Evolutionary conservation across 2,888 invertebrate species (phyloP).

Genomic region (Drosophila lacicola): DNA sequence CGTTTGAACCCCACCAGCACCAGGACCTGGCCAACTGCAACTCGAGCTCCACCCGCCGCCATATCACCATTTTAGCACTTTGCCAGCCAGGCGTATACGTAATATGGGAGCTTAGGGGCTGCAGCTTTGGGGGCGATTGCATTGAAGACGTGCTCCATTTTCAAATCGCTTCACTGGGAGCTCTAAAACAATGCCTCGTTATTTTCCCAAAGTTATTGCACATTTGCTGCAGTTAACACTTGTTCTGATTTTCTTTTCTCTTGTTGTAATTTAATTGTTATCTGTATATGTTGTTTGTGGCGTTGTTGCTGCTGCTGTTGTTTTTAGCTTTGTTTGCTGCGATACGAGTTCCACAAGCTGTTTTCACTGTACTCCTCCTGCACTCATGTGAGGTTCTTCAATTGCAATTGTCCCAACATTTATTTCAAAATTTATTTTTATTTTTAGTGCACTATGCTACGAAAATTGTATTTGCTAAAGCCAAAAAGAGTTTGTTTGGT

Average conservation of each 20-base stretch:
- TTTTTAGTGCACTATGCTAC: neutral
- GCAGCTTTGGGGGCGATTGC: conserved; percentile 30
- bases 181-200: conserved; percentile 58
- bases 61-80: conserved; percentile 35
- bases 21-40: neutral
- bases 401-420: conserved; percentile 3
- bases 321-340: conserved; percentile 15
- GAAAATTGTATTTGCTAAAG: neutral
- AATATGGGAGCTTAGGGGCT: conserved; percentile 7
- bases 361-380: neutral
- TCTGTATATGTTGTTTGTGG: conserved; percentile 27
- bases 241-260: conserved; percentile 39
- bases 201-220: conserved; percentile 60
- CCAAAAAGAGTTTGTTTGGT: neutral
- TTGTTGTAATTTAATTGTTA: conserved; percentile 63
- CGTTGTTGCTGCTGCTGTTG: conserved; percentile 3
- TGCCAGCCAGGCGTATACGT: conserved; percentile 32
- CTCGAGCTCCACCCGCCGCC: neutral
- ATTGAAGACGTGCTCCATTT: conserved; percentile 55
- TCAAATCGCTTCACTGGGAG: conserved; percentile 43
- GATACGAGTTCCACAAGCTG: conserved; percentile 2
- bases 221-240: conserved; percentile 70
- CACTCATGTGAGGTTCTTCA: neutral
- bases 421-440: neutral
- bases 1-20: conserved; percentile 29